Evolutionary conservation across 2,888 invertebrate species (phyloP), one percentile per base, ranked within the genome.

Genomic region (Calameuta filiformis): DNA sequence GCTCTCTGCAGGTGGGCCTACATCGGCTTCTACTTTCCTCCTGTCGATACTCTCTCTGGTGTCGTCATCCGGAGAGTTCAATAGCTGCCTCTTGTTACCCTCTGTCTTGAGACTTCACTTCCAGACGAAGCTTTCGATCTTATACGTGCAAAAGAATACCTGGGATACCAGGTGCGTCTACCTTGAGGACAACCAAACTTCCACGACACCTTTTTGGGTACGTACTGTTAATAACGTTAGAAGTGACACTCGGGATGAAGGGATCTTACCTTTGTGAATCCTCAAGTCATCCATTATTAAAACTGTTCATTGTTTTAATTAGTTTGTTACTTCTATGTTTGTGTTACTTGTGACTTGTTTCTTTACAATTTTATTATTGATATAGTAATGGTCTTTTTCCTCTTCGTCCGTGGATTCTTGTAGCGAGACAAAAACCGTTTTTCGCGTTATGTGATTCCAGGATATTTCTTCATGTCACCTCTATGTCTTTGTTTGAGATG

Each of bases 1-100:
- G 83, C 82, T 85, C 80, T 83, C 85, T 83, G 83, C 84, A 86
- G 82, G 85, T 85, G 86, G 85, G 82, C 37, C 35, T 30, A 33
- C 34, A 33, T 71, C 31, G 71, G 71, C 71, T 71, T 31, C 71
- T 34, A 33, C 71, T 71, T 71, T 71, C 12, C 71, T 71, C 34
- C 34, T 34, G 71, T 71, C 33, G 33, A 34, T 71, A 33, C 71
- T 33, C 71, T 71, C 12, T 15, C 31, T 34, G 33, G 34, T 31
- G 33, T 71, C 34, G 33, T 31, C 71, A 71, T 71, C 71, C 12
- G 12, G 33, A 71, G 33, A 71, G 33, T 33, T 71, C 71, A 71
- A 71, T 71, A 56, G 56, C 23, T 56, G 56, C 23, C 56, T 56
- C 56, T 56, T 56, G 23, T 23, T 56, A 56, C 56, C 15, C 56